phyloP scores from a whole-genome alignment of 2,797 vertebrate genomes.

The Melanotaenia boesemani region DNA sequence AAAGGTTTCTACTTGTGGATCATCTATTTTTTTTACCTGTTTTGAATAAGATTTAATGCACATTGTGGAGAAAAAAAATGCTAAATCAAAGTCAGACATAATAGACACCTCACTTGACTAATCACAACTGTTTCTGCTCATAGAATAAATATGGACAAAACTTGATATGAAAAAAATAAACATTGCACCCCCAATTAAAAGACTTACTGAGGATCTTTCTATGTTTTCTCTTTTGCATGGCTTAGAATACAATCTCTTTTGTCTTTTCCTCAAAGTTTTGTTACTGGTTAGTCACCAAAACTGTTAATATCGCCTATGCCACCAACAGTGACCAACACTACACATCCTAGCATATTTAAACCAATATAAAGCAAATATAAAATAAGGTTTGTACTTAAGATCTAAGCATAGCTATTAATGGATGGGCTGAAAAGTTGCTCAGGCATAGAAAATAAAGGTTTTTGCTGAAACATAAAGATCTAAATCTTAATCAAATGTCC shows the following conservation, averaged over 20 bases:
- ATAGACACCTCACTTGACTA: neutral
- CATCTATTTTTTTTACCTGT: neutral
- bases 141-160: no score
- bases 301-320: neutral
- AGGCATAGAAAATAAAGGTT: neutral
- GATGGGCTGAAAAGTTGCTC: neutral
- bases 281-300: neutral
- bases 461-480: neutral
- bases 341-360: neutral
- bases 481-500: neutral
- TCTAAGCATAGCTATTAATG: neutral
- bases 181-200: neutral
- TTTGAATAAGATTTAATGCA: no score
- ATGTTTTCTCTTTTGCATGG: neutral
- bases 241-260: neutral
- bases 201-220: neutral
- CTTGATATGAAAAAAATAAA: neutral
- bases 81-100: neutral
- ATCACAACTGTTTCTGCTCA: no score
- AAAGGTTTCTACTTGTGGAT: neutral
- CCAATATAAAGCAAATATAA: neutral
- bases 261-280: neutral
- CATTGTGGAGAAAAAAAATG: no score
- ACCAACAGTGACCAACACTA: neutral
- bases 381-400: neutral